phyloP scores from a whole-genome alignment of 2,797 vertebrate genomes.

The Myotis pilosus region DNA sequence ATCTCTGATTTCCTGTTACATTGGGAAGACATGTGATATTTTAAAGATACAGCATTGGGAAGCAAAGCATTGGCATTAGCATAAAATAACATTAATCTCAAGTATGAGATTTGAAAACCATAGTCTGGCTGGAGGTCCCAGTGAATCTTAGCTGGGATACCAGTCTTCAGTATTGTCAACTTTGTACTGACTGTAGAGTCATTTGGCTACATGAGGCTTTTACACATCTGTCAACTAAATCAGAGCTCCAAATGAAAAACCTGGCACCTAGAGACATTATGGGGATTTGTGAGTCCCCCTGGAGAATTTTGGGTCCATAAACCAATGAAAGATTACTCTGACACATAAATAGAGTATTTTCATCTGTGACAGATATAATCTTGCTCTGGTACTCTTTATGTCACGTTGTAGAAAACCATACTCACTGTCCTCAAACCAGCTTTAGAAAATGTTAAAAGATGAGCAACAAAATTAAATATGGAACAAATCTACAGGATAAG shows the following conservation, averaged over 20 bases:
- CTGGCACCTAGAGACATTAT: constrained; percentile 78
- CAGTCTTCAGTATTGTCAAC: constrained; percentile 22
- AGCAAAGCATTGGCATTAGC: background rate
- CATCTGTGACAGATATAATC: constrained; percentile 76
- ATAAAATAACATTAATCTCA: background rate
- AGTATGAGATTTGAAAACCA: constrained; percentile 10
- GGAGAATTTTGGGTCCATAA: constrained; percentile 79
- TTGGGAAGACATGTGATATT: background rate
- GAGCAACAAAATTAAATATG: background rate
- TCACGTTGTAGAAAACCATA: constrained; percentile 72
- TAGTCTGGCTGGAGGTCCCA: background rate
- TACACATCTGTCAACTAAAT: constrained; percentile 77
- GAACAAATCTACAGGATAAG: background rate
- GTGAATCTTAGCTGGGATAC: constrained; percentile 24
- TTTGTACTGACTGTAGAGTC: background rate
- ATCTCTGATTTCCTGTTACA: background rate
- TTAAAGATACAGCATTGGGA: background rate
- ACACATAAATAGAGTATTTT: constrained; percentile 81
- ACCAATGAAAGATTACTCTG: constrained; percentile 81
- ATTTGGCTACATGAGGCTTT: constrained; percentile 72
- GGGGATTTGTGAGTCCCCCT: constrained; percentile 78
- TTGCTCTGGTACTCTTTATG: constrained; percentile 69
- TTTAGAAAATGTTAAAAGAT: constrained; percentile 64
- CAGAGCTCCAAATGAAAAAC: constrained; percentile 77
- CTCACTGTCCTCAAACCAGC: constrained; percentile 67